Conservation (phyloP, 2,113 vertebrate genomes). For the Struthidea cinerea region DNA sequence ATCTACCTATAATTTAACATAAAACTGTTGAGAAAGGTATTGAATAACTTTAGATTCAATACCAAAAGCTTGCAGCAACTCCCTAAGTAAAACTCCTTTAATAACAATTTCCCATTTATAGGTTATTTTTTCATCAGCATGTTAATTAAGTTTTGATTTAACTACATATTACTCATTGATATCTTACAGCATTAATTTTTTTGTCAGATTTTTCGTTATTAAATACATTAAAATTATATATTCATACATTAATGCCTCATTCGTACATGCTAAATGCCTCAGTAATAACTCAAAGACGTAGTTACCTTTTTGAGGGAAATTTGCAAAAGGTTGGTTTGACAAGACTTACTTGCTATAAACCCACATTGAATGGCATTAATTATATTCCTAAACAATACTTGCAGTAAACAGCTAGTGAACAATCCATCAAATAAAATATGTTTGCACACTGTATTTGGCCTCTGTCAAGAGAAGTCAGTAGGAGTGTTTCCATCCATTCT, state of each 20-base stretch:
- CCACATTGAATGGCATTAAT: conserved; percentile 18
- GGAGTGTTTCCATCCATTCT: background rate
- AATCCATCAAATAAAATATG: conserved; percentile 13
- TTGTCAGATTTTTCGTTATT: conserved; percentile 1
- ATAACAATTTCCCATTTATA: background rate
- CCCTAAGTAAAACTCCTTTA: background rate
- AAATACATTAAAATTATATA: conserved; percentile 10
- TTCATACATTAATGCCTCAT: background rate
- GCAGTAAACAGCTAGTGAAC: background rate
- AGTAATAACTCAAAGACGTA: background rate
- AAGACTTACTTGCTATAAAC: background rate
- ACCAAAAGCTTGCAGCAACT: background rate
- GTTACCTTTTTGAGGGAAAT: background rate
- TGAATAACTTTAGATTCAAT: background rate
- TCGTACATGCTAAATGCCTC: background rate
- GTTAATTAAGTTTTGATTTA: conserved; percentile 28
- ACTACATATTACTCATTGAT: background rate
- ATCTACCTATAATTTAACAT: background rate
- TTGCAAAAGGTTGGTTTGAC: conserved; percentile 3
- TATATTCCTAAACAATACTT: conserved; percentile 26
- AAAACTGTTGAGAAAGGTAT: background rate
- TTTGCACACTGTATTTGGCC: background rate
- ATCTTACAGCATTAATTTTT: conserved; percentile 17
- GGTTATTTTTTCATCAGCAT: background rate
- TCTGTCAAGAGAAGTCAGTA: background rate